Conservation (phyloP, 35 echinoderm and acorn worm genomes). For the Apostichopus parvimensis region DNA sequence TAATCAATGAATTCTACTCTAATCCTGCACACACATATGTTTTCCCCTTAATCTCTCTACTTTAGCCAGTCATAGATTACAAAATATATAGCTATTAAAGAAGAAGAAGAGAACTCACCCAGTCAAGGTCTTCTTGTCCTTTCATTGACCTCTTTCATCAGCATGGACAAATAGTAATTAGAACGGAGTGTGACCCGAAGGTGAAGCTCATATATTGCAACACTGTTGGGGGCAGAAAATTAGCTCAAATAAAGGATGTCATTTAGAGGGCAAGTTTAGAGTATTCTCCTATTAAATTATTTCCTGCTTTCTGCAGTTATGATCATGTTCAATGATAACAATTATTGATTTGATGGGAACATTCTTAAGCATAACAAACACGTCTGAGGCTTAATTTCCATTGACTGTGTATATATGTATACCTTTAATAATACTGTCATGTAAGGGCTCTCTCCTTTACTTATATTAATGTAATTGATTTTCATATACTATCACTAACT, state of each 20-base stretch:
- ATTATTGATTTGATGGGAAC: no score
- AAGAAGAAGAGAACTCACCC: not conserved
- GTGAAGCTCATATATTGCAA: slow-evolving; percentile 1
- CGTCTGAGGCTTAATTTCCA: no score
- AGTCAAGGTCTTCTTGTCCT: slow-evolving; percentile 38
- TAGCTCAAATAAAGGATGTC: not conserved
- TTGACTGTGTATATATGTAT: no score
- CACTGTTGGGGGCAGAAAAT: not conserved
- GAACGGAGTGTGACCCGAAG: not conserved
- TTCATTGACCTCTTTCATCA: slow-evolving; percentile 6
- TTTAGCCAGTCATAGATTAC: not conserved
- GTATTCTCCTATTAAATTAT: not conserved
- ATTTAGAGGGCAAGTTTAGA: not conserved
- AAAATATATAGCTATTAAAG: not conserved
- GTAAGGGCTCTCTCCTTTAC: no score
- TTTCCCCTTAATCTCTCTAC: not conserved
- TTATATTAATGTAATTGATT: no score
- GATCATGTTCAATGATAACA: no score
- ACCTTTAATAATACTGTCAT: no score
- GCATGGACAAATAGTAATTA: slow-evolving; percentile 18
- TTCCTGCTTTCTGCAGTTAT: no score
- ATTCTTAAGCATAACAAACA: no score
- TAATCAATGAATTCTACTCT: not conserved
- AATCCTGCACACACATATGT: not conserved
- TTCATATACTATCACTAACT: no score